Evolutionary conservation across 2,888 invertebrate genomes (phyloP).

Genomic region (Eledona agricola): DNA sequence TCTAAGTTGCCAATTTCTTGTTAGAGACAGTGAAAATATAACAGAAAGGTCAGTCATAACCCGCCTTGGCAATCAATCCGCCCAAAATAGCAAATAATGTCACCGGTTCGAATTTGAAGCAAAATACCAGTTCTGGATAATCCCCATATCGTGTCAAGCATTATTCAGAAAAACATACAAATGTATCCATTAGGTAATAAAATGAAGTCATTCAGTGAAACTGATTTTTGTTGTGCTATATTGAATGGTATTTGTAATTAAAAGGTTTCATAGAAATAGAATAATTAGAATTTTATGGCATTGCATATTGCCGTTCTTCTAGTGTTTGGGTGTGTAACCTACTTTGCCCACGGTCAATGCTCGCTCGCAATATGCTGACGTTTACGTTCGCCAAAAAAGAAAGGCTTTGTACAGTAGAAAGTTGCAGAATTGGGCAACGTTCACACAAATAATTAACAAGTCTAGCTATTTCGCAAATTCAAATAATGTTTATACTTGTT

Average conservation of each 20-base stretch:
- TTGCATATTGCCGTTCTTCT: slow-evolving; percentile 17
- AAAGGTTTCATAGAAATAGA: slow-evolving; percentile 6
- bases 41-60: slow-evolving; percentile 12
- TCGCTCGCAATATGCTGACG: slow-evolving; percentile 43
- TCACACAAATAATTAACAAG: slow-evolving; percentile 36
- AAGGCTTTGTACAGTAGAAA: slow-evolving; percentile 37
- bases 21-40: slow-evolving; percentile 14
- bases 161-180: no score
- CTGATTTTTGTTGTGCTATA: no score
- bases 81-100: slow-evolving; percentile 9
- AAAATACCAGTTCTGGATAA: no score
- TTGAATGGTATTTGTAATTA: no score
- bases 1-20: slow-evolving; percentile 8
- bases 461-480: slow-evolving; percentile 31
- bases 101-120: no score
- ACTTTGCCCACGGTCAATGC: slow-evolving; percentile 49
- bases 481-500: slow-evolving; percentile 16
- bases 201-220: no score
- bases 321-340: slow-evolving; percentile 47
- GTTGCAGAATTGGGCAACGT: slow-evolving; percentile 36
- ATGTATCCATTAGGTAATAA: no score
- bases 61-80: slow-evolving; percentile 16
- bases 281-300: slow-evolving; percentile 15
- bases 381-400: slow-evolving; percentile 36
- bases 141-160: no score